Base-by-base conservation (phyloP, 1,140 invertebrate species). In the Oncopodura yosiiana region DNA sequence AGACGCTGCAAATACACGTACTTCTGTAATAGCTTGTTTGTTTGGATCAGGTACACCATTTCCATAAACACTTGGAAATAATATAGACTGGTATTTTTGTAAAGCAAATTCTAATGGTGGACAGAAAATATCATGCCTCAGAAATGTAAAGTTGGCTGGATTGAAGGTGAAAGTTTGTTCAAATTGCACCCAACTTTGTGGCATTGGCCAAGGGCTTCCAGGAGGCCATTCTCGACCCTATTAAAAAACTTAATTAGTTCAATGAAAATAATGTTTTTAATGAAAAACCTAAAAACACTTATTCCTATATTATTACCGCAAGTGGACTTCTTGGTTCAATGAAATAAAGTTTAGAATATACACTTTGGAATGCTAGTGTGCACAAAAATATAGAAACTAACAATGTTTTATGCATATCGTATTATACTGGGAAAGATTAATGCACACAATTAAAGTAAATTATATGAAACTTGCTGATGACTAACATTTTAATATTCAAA, bases 181-280 rank as follows among this genome's bases (percentile, higher is more conserved):
- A 8, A 39, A 29, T 37, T 19, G n/a, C 2, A 8, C 44, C 36
- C 32, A 45, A 5, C 8, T 29, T 45, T 50, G 26, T 1, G 54
- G 54, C 6, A 56, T 30, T 0, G 54, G 54, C 54, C 54, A 56
- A 3, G 37, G 46, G 21, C 46, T 56, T 50, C 54, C 54, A 16
- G 48, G 38, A 3, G 46, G 46, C 32, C 32, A 34, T 1, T 32
- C 18, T 21, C 30, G 43, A 18, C 54, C 48, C 48, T 49, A 34
- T 30, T 29, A 18, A 23, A 11, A 1, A 8, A 34, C 30, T 34
- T 14, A 34, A 34, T 8, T 34, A 6, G 14, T 34, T 14, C 6
- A 8, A 34, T 14, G 14, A 34, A 8, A 6, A 34, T 14, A 34
- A 34, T 8, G 14, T 8, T 34, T 14, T 8, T 14, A 34, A 34